Percentiles rank a stretch among this genome's conserved stretches.
phyloP scores from a whole-genome alignment of 2,797 vertebrate genomes.

The Lophius americanus region DNA sequence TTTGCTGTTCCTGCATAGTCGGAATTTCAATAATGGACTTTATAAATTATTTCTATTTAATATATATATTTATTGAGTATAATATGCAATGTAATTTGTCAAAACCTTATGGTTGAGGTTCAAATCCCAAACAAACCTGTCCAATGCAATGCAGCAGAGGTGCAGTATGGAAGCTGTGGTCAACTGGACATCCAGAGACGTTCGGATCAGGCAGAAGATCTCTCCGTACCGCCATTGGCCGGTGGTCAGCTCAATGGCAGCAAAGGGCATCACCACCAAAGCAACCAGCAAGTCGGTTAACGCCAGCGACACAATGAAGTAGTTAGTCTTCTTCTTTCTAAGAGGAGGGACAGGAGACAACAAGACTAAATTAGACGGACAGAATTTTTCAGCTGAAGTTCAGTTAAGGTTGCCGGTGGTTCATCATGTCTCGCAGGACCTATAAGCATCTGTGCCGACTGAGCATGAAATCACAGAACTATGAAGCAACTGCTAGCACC shows the following conservation, averaged over 20 bases:
- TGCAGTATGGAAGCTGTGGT: constrained; percentile 86
- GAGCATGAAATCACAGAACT: background rate
- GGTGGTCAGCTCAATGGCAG: constrained; percentile 82
- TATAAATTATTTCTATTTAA: too few relatives aligned
- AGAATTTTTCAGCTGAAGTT: background rate
- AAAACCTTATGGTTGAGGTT: background rate
- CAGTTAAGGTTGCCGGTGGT: too few relatives aligned
- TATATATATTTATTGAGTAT: too few relatives aligned
- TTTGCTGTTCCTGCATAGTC: too few relatives aligned
- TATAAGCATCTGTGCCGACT: background rate
- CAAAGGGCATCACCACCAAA: constrained; percentile 85
- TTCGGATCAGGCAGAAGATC: constrained; percentile 85
- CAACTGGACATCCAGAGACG: constrained; percentile 84
- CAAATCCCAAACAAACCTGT: constrained; percentile 70
- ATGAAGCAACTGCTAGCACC: background rate
- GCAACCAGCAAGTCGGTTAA: constrained; percentile 85
- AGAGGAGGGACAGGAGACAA: background rate
- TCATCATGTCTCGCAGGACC: too few relatives aligned
- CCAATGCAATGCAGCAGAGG: constrained; percentile 86
- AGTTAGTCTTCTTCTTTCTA: constrained; percentile 88
- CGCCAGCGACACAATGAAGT: constrained; percentile 85
- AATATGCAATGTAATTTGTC: background rate
- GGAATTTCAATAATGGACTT: too few relatives aligned
- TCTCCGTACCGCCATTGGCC: constrained; percentile 83
- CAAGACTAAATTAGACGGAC: background rate